Evolutionary conservation across 2,797 vertebrate species (phyloP), one percentile per base, ranked within the genome.

Genomic region (Parambassis ranga): DNA sequence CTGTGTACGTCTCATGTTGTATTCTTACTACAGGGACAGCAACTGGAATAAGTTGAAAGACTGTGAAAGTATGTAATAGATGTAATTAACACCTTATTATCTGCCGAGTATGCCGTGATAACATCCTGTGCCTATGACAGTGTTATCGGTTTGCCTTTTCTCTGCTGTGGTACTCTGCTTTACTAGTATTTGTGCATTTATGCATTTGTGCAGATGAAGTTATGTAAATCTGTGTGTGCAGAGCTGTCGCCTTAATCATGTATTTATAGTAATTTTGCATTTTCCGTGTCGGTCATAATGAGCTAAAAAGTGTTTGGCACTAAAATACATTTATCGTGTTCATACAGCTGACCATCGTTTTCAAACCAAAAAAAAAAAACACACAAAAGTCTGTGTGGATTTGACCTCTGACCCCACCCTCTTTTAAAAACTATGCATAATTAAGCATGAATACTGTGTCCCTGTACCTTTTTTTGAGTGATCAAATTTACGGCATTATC

Each of bases 11-110:
- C 23, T 55, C 27, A 27, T 18, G 20, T 70, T 57, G 26, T 47
- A 6, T 49, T 55, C 23, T 56, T 59, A 65, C 38, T 50, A 50
- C 57, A 78, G 66, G 71, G 75, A 76, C 39, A 70, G 75, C 62
- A 76, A 87, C 83, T 84, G 85, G 87, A 90, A 78, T 27, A 71
- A 60, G 71, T 64, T 63, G 36, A 59, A 60, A 70, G 79, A 81
- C 75, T 85, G 82, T 82, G 81, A 85, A 85, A 58, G 48, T 57
- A 48, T 62, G 43, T 63, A 28, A 53, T 66, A 74, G 71, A 64
- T 81, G 66, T 60, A 65, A 68, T 75, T 67, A 49, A 62, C 27
- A 44, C 63, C 41, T 9, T 64, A 32, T 49, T 64, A 53, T 55
- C 32, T 78, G 49, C 65, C 62, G 72, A 55, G 28, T 52, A 48